Percentiles rank a stretch among this genome's conserved stretches.
phyloP scores from a whole-genome alignment of 2,888 invertebrate genomes.

The Icerya purchasi region DNA sequence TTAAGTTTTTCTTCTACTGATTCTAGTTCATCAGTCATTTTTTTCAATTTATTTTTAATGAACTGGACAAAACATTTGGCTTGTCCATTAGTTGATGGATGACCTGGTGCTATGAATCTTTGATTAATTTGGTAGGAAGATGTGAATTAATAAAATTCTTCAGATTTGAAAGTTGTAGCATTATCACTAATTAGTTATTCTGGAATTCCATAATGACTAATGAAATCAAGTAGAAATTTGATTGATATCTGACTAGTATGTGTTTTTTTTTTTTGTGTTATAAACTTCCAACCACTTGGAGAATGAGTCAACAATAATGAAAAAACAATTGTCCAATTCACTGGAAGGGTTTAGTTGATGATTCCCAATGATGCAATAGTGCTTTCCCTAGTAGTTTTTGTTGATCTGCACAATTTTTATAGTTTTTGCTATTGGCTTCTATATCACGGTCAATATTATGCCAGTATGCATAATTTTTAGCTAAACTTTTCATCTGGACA shows the following conservation, averaged over 20 bases:
- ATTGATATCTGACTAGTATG: no score
- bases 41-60: conserved; percentile 11
- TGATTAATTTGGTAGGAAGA: conserved; percentile 15
- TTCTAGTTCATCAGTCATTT: conserved; percentile 10
- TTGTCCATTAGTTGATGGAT: conserved; percentile 16
- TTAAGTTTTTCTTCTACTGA: conserved; percentile 11
- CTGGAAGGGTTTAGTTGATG: neutral
- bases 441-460: conserved; percentile 8
- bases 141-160: neutral
- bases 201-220: neutral
- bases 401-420: conserved; percentile 6
- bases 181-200: neutral
- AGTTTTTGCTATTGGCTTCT: conserved; percentile 14
- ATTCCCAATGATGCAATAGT: conserved; percentile 7
- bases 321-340: neutral
- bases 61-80: no score
- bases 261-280: neutral
- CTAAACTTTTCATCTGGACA: conserved; percentile 11
- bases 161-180: neutral
- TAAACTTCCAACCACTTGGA: conserved; percentile 5
- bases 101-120: conserved; percentile 11
- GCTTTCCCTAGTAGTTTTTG: conserved; percentile 7
- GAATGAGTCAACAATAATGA: neutral
- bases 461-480: conserved; percentile 8
- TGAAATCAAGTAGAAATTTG: neutral